Base-by-base conservation (phyloP, 2,113 vertebrate genomes). In the Sander lucioperca region DNA sequence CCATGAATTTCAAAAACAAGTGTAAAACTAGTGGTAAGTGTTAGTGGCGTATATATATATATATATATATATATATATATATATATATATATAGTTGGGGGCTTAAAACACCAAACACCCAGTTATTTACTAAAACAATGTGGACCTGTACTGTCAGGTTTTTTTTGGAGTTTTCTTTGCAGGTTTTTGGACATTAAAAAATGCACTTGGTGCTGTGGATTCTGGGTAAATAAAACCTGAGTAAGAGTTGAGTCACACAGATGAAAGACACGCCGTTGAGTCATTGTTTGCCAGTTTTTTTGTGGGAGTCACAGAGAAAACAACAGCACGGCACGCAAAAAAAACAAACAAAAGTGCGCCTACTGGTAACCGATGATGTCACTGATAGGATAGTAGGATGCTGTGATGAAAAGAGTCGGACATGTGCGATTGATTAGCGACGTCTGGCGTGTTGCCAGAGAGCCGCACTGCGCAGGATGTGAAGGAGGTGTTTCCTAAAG, bases 221-320 rank as follows among this genome's bases (percentile, higher is more conserved):
- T 36, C 36, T 36, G 36, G 36, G 7, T 36, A 36, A 36, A 8
- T 36, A 36, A 8, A 36, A 36, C 36, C 0, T 8, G 36, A 36
- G 36, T 36, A 36, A 36, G 36, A 8, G 36, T 30, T 71, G 7
- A 83, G 86, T 84, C 77, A 82, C 19, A 45, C 57, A 56, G 76
- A 91, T 85, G 63, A 91, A 81, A 82, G 77, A 81, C 57, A 19
- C 2, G 1, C 0, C 4, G 25, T 1, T 8, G 83, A 84, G 81
- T 85, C 25, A 77, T 73, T 68, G 79, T 27, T 27, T 27, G 27
- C 27, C 27, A 27, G 27, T 27, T 27, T 27, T 27, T 27, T 27
- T 82, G 45, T 59, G 79, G 57, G 58, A 10, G 14, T 23, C 21
- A 54, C 57, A 33, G 12, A 73, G 48, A 67, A 84, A 36, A 84